phyloP scores from a whole-genome alignment of 2,797 vertebrate genomes.

The Acanthiza pusilla region DNA sequence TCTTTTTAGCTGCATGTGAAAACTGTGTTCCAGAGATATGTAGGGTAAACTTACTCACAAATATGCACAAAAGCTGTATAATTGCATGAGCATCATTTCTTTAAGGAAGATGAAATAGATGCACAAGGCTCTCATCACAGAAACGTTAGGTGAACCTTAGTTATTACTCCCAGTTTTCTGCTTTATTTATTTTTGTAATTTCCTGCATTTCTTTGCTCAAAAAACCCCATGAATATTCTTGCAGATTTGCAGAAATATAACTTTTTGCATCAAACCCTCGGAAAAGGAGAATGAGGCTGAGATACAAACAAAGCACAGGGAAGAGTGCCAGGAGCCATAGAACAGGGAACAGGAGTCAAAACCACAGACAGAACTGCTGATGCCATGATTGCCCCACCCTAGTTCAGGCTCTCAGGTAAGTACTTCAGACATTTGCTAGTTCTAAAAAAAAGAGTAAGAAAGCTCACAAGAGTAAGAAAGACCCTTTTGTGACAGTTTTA shows the following conservation, averaged over 20 bases:
- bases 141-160: fast-evolving
- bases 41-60: background rate
- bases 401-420: background rate
- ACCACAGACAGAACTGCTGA: background rate
- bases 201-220: background rate
- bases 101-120: background rate
- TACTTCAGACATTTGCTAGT: background rate
- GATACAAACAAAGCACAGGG: background rate
- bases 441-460: background rate
- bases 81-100: background rate
- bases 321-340: background rate
- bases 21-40: background rate
- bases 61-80: background rate
- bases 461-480: too few species aligned
- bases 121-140: background rate
- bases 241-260: background rate
- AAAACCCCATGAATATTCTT: background rate
- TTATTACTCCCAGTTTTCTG: background rate
- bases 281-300: background rate
- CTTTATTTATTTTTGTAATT: background rate
- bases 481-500: background rate
- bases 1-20: background rate
- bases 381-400: background rate
- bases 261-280: background rate
- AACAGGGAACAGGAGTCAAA: background rate